phyloP scores from a whole-genome alignment of 2,797 vertebrate genomes.

The Eutrigla gurnardus region DNA sequence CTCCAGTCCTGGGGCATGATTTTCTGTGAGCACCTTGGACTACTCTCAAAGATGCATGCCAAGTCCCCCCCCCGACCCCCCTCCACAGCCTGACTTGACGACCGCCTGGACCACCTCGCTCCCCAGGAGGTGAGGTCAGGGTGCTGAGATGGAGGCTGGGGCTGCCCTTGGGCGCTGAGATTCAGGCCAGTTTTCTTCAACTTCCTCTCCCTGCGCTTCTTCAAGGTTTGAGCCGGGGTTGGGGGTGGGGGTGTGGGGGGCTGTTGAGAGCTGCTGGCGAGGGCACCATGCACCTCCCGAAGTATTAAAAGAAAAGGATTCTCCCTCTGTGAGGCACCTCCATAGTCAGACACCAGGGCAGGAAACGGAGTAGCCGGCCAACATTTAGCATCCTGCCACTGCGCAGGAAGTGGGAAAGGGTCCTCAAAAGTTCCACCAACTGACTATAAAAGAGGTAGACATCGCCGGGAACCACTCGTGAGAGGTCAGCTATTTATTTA shows the following conservation, averaged over 20 bases:
- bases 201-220: constrained; percentile 37
- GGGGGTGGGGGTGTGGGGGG: neutral
- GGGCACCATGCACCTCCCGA: constrained; percentile 39
- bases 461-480: constrained; percentile 60
- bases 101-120: constrained; percentile 25
- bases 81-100: constrained; percentile 12
- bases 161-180: constrained; percentile 54
- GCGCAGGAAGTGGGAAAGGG: constrained; percentile 60
- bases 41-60: constrained; percentile 69
- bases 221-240: constrained; percentile 37
- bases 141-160: constrained; percentile 47
- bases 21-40: constrained; percentile 77
- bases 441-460: constrained; percentile 61
- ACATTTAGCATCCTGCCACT: constrained; percentile 64
- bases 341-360: constrained; percentile 46
- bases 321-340: constrained; percentile 50
- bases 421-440: constrained; percentile 58
- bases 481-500: constrained; percentile 54
- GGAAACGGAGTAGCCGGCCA: constrained; percentile 49
- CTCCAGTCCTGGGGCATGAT: constrained; percentile 68
- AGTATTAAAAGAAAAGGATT: constrained; percentile 32
- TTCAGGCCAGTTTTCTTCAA: constrained; percentile 55
- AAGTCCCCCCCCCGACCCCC: constrained; percentile 48
- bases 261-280: constrained; percentile 32
- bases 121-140: constrained; percentile 54